These are phyloP conservation scores for Cyanocitta stelleri DNA, from an alignment of 2,113 vertebrate species.

Conservation along the genomic window DNA sequence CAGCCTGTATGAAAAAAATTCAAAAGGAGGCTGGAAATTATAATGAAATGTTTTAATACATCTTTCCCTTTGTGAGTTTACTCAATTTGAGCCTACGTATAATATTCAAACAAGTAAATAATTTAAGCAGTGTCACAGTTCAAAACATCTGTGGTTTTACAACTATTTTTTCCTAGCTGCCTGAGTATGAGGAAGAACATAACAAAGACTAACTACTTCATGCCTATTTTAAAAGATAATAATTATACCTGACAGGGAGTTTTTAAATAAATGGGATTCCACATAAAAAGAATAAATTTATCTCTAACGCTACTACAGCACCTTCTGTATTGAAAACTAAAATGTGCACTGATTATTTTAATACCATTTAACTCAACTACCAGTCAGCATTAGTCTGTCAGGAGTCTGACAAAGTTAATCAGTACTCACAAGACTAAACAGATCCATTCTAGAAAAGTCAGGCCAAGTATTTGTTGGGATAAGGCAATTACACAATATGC, in stretches of 20 bases:
- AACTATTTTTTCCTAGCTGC: neutral
- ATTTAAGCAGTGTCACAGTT: neutral
- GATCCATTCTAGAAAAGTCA: neutral
- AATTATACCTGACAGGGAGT: neutral
- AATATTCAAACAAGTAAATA: neutral
- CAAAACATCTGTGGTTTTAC: neutral
- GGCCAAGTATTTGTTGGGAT: neutral
- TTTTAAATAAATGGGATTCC: neutral
- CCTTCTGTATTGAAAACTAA: neutral
- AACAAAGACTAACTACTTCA: neutral
- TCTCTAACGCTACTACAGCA: neutral
- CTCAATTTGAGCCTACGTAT: neutral
- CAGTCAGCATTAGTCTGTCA: neutral
- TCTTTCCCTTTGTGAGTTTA: neutral
- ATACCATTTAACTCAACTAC: neutral
- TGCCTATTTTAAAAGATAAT: neutral
- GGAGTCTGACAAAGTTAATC: neutral
- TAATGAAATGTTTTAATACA: neutral
- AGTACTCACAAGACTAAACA: neutral
- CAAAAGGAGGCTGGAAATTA: slow-evolving; percentile 1
- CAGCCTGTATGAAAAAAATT: slow-evolving; percentile 59
- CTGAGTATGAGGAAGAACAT: neutral
- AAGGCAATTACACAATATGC: neutral
- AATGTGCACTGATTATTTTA: neutral
- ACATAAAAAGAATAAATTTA: neutral